phyloP scores from a whole-genome alignment of 2,888 invertebrate species.

The Caenorhabditis becei region DNA sequence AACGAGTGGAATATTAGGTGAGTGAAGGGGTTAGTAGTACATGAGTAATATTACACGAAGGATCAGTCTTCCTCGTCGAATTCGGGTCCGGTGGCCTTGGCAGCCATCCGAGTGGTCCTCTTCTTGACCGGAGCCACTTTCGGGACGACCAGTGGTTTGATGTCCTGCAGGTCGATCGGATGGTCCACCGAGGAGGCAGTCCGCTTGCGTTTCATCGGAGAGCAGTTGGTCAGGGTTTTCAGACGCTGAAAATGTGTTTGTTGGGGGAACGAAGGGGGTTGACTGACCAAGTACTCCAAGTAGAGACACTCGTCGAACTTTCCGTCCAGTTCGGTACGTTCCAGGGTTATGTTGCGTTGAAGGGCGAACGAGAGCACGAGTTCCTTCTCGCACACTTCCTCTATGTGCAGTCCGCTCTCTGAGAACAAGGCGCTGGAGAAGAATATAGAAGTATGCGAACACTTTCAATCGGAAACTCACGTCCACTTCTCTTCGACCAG shows the following conservation, averaged over 20 bases:
- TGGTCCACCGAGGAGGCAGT: conserved; percentile 43
- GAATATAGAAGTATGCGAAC: conserved; percentile 16
- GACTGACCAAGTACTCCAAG: conserved; percentile 50
- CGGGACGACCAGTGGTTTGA: conserved; percentile 28
- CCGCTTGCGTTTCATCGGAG: conserved; percentile 53
- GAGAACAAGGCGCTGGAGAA: conserved; percentile 57
- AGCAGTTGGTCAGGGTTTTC: conserved; percentile 43
- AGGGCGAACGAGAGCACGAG: conserved; percentile 58
- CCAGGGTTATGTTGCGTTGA: conserved; percentile 55
- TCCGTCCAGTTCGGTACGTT: conserved; percentile 49
- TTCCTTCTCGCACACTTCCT: conserved; percentile 60
- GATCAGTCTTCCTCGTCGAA: conserved; percentile 43
- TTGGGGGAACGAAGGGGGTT: background rate
- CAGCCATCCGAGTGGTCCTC: conserved; percentile 34
- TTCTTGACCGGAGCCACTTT: conserved; percentile 47
- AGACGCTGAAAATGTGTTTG: conserved; percentile 37
- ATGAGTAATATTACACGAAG: conserved; percentile 27
- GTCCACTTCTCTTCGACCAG: conserved; percentile 70
- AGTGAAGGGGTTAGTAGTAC: conserved; percentile 10
- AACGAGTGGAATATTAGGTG: background rate
- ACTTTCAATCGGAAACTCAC: conserved; percentile 42
- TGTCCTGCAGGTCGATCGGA: conserved; percentile 22
- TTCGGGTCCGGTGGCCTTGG: conserved; percentile 50
- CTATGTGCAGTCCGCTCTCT: conserved; percentile 61
- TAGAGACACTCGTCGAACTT: conserved; percentile 56